Evolutionary conservation across 2,888 invertebrate genomes (phyloP).

Genomic region (Pherbina coryleti): DNA sequence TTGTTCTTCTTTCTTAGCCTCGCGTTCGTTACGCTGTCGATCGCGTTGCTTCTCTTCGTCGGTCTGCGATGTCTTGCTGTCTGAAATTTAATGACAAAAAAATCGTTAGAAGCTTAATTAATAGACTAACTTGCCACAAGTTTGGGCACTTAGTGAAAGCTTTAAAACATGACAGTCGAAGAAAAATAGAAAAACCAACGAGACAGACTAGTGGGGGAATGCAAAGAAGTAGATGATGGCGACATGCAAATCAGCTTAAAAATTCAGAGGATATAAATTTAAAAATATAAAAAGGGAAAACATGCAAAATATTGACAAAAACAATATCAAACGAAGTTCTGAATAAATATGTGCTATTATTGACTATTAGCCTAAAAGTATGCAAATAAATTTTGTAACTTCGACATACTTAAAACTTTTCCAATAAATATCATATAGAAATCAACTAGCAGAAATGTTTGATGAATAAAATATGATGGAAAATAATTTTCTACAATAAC

Average conservation of each 20-base stretch:
- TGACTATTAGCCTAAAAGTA: not conserved
- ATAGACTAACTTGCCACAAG: not conserved
- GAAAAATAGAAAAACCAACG: not conserved
- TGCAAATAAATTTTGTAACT: too few relatives aligned
- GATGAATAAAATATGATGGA: too few relatives aligned
- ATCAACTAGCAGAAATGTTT: too few relatives aligned
- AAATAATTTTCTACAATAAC: too few relatives aligned
- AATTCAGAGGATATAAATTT: too few relatives aligned
- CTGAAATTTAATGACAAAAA: conserved; percentile 53
- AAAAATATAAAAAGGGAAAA: not conserved
- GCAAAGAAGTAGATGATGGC: too few relatives aligned
- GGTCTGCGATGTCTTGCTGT: conserved; percentile 70
- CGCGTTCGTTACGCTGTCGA: conserved; percentile 69
- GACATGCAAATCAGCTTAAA: not conserved
- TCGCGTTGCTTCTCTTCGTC: conserved; percentile 70
- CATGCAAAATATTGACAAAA: not conserved
- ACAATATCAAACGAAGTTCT: not conserved
- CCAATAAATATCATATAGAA: too few relatives aligned
- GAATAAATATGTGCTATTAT: not conserved
- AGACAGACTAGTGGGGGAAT: not conserved
- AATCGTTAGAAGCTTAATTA: not conserved
- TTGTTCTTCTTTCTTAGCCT: conserved; percentile 69
- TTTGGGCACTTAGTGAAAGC: not conserved
- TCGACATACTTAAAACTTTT: too few relatives aligned
- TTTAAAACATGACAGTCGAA: not conserved